Conservation (phyloP, 2,113 vertebrate species). For the Eretmochelys imbricata region DNA sequence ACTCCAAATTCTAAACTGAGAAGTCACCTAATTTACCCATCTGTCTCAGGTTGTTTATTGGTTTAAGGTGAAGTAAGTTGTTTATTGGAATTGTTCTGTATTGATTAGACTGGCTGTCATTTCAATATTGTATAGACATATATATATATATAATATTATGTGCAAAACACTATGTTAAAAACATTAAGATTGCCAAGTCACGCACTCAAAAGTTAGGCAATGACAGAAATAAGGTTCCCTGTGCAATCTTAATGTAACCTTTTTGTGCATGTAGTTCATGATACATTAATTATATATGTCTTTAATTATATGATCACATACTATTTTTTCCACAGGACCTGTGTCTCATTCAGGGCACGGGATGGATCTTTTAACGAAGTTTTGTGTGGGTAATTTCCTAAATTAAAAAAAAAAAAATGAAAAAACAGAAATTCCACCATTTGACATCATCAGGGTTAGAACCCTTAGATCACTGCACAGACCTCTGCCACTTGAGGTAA, state of each 20-base stretch:
- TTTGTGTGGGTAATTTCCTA: not conserved
- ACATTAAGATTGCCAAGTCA: not conserved
- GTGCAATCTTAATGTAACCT: not conserved
- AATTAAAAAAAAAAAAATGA: not conserved
- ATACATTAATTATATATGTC: too few relatives aligned
- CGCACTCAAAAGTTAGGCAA: not conserved
- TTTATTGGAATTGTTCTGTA: not conserved
- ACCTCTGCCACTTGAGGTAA: not conserved
- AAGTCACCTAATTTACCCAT: slow-evolving; percentile 70
- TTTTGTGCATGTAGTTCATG: not conserved
- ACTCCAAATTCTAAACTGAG: slow-evolving; percentile 67
- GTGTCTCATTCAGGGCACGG: not conserved
- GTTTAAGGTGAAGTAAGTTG: slow-evolving; percentile 61
- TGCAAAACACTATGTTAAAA: not conserved
- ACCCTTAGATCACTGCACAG: not conserved
- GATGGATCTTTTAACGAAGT: not conserved
- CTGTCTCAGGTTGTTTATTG: slow-evolving; percentile 55
- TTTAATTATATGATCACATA: not conserved
- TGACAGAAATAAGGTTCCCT: not conserved
- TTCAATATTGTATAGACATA: not conserved
- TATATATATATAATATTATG: not conserved
- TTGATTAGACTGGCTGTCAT: not conserved
- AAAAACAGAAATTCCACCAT: not conserved
- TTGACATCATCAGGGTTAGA: not conserved
- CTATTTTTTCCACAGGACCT: not conserved